These are phyloP conservation scores for Malurus cyaneus DNA, from an alignment of 2,113 vertebrate species.

Conservation along the genomic window DNA sequence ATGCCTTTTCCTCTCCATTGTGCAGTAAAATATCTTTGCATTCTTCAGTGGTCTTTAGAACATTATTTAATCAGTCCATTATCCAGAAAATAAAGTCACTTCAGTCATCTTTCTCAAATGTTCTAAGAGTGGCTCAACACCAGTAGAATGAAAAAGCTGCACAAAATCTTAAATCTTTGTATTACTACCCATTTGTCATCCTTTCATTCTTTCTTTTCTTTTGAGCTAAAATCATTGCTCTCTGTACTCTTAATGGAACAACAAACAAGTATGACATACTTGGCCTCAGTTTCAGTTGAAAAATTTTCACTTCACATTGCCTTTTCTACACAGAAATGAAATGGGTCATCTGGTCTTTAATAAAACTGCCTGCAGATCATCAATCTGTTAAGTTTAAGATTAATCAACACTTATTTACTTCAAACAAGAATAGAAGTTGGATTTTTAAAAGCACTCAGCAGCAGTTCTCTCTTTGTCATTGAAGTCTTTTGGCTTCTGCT, in stretches of 20 bases:
- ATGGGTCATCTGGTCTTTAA: neutral
- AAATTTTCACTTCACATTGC: neutral
- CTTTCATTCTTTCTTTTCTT: neutral
- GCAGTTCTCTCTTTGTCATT: neutral
- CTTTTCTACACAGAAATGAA: neutral
- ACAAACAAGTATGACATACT: neutral
- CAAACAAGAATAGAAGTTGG: neutral
- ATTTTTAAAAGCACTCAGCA: neutral
- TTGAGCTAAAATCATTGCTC: neutral
- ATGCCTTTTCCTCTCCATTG: neutral
- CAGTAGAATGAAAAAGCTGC: neutral
- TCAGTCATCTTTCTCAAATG: neutral
- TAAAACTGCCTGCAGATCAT: neutral
- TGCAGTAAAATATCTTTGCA: neutral
- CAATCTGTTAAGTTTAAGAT: neutral
- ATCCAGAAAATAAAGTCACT: neutral
- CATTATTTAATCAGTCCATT: neutral
- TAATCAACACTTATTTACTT: slow-evolving; percentile 27
- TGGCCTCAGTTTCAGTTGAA: neutral
- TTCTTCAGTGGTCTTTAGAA: neutral
- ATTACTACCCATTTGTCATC: neutral
- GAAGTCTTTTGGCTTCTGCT: neutral
- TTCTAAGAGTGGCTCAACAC: neutral
- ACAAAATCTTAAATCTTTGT: neutral
- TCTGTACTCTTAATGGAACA: neutral